Evolutionary conservation across 2,113 vertebrate genomes (phyloP), one percentile per base, ranked within the genome.

Genomic region (Pterocles gutturalis): DNA sequence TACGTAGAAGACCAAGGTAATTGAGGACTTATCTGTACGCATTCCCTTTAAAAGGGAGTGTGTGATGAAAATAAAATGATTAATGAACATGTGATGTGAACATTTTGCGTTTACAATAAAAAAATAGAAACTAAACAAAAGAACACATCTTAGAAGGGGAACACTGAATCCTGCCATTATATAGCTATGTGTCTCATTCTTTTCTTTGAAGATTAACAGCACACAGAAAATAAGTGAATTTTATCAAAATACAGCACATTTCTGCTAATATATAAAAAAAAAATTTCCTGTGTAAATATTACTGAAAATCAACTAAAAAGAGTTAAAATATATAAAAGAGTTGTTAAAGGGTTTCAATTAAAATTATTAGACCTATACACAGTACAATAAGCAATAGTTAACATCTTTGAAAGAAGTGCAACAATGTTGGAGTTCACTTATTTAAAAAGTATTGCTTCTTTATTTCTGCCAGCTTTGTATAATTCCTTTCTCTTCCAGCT

Each of bases 311-410:
- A 98, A 98, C 97, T 97, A 97, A 98, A 98, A 97, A 97, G 93
- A 98, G 96, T 97, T 98, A 98, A 97, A 98, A 98, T 98, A 98
- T 98, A 98, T 97, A 98, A 98, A 96, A 97, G 98, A 98, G 97
- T 97, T 98, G 96, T 97, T 98, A 98, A 98, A 98, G 98, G 98
- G 98, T 98, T 98, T 98, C 98, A 98, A 95, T 98, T 97, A 98
- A 97, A 97, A 98, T 97, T 97, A 98, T 98, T 97, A 98, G 96
- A 98, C 95, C 94, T 98, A 98, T 98, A 98, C 96, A 98, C 87
- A 98, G 95, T 98, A 98, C 91, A 98, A 97, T 93, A 98, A 97
- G 96, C 97, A 97, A 97, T 90, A 96, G 96, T 96, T 97, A 98
- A 97, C 93, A 97, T 97, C 87, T 97, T 87, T 94, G 88, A 98